Conservation (phyloP, 2,113 vertebrate species). For the Potamarius usumacintae region DNA sequence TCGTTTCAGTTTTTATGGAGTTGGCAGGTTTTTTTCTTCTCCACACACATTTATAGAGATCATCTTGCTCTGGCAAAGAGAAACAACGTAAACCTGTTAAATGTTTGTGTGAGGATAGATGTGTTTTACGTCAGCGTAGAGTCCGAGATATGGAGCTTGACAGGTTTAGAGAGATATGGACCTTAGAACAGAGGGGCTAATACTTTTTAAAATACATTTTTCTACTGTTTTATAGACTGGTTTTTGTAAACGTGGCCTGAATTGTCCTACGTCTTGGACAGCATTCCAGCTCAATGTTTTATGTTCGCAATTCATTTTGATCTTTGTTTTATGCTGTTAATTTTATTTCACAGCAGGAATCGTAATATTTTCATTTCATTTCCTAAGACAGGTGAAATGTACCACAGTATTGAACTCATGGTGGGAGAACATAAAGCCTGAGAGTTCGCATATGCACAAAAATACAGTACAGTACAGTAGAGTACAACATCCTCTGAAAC, state of each 20-base stretch:
- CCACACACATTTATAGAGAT: not conserved
- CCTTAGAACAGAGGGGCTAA: not conserved
- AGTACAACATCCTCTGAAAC: not conserved
- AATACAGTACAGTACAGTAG: not conserved
- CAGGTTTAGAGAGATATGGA: conserved; percentile 40
- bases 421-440: not conserved
- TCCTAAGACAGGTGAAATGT: not conserved
- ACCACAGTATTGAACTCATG: not conserved
- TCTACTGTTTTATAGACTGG: not conserved
- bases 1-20: not conserved
- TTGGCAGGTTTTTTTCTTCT: not conserved
- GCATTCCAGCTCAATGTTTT: not conserved
- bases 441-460: not conserved
- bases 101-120: conserved; percentile 4
- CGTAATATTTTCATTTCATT: not conserved
- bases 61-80: not conserved
- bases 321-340: conserved; percentile 12
- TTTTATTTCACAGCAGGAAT: not conserved
- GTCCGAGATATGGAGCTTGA: conserved; percentile 20
- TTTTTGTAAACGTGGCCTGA: not conserved
- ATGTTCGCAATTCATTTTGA: not conserved
- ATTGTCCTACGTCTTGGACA: not conserved
- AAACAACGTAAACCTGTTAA: conserved; percentile 11
- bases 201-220: not conserved
- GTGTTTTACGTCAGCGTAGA: conserved; percentile 32